phyloP scores from a whole-genome alignment of 2,888 invertebrate genomes.

The Cephus sareptanus region DNA sequence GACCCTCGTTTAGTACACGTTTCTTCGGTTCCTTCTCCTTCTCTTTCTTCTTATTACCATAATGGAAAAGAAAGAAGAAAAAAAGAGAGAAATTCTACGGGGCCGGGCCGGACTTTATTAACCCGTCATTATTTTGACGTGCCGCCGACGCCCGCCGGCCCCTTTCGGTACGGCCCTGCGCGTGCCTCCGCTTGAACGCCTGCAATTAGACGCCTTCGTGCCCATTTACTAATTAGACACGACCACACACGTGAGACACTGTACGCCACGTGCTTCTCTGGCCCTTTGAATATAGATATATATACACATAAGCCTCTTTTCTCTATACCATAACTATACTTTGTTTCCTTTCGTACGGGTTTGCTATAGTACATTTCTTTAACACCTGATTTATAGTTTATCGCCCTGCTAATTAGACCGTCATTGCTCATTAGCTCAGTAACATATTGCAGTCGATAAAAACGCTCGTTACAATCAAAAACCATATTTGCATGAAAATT shows the following conservation, averaged over 20 bases:
- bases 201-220: constrained; percentile 5
- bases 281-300: background rate
- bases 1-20: background rate
- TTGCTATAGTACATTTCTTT: background rate
- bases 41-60: constrained; percentile 13
- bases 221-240: constrained; percentile 6
- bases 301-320: background rate
- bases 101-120: constrained; percentile 6
- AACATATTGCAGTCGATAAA: background rate
- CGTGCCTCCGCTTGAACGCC: constrained; percentile 6
- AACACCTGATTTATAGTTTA: background rate
- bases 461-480: background rate
- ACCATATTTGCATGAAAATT: too few relatives aligned
- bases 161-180: background rate
- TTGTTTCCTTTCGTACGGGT: background rate
- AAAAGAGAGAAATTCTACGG: background rate
- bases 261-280: background rate
- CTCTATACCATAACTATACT: background rate
- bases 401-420: background rate
- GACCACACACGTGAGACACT: constrained; percentile 2
- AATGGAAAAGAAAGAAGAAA: constrained; percentile 9
- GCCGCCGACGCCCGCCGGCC: constrained; percentile 1
- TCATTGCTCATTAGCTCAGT: background rate
- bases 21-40: background rate
- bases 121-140: constrained; percentile 12